Percentiles rank a stretch among this genome's conserved stretches.
Evolutionary conservation across 2,888 invertebrate genomes (phyloP).

Genomic region (Brachypalpus laphriformis): DNA sequence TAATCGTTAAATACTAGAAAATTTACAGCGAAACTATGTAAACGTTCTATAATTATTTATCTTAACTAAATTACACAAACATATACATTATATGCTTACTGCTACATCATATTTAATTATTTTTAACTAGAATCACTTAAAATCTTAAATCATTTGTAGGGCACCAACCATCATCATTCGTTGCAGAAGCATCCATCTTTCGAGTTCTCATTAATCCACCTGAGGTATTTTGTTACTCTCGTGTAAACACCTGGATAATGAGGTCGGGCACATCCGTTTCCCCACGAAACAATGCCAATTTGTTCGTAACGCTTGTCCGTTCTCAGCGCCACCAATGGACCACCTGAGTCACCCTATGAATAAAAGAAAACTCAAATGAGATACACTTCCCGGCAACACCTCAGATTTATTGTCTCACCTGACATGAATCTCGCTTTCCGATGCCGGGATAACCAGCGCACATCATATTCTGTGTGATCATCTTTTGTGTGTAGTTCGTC

Average conservation of each 20-base stretch:
- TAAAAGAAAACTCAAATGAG: background rate
- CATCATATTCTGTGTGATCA: slow-evolving; percentile 95
- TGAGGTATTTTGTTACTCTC: slow-evolving; percentile 90
- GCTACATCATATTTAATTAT: slow-evolving; percentile 45
- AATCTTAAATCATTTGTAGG: slow-evolving; percentile 46
- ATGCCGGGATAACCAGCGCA: slow-evolving; percentile 90
- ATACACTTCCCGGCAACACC: background rate
- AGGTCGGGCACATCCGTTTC: slow-evolving; percentile 92
- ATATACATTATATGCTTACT: slow-evolving; percentile 55
- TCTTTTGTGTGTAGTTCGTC: slow-evolving; percentile 91
- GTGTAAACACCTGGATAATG: slow-evolving; percentile 95
- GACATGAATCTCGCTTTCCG: slow-evolving; percentile 92
- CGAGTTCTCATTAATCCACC: slow-evolving; percentile 91
- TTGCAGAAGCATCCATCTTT: slow-evolving; percentile 92
- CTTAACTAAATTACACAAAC: slow-evolving; percentile 63
- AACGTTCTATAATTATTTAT: slow-evolving; percentile 50
- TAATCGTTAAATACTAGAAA: slow-evolving; percentile 55
- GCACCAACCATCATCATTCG: slow-evolving; percentile 81
- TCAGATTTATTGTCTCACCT: slow-evolving; percentile 84
- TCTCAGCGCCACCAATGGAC: slow-evolving; percentile 89
- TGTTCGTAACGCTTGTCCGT: slow-evolving; percentile 90
- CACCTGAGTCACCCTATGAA: slow-evolving; percentile 83
- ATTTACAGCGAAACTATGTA: slow-evolving; percentile 65
- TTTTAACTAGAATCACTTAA: slow-evolving; percentile 72
- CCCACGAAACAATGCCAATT: slow-evolving; percentile 95